These are phyloP conservation scores for Hemicrepidius hirtus DNA, from an alignment of 2,888 invertebrate genomes.

Conservation along the genomic window DNA sequence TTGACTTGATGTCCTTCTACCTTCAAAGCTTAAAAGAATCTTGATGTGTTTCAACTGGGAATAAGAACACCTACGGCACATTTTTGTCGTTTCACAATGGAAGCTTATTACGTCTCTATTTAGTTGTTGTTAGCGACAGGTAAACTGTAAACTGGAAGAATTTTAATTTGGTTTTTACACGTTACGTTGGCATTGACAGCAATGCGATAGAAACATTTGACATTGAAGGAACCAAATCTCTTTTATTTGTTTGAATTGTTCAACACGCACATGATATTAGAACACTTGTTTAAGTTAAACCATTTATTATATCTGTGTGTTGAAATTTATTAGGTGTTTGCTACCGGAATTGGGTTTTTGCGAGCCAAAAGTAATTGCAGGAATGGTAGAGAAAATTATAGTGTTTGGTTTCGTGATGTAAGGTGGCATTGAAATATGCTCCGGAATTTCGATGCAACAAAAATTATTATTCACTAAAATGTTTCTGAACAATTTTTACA, in stretches of 20 bases:
- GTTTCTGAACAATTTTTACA: too few relatives aligned
- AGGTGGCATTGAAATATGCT: not conserved
- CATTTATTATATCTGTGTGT: not conserved
- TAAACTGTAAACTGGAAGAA: not conserved
- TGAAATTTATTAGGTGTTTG: slow-evolving; percentile 5
- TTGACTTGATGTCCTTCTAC: slow-evolving; percentile 36
- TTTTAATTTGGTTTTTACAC: slow-evolving; percentile 2
- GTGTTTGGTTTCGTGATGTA: not conserved
- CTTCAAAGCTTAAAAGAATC: slow-evolving; percentile 28
- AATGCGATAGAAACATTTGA: slow-evolving; percentile 4
- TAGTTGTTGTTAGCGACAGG: slow-evolving; percentile 1
- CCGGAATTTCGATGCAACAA: not conserved
- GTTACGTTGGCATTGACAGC: slow-evolving; percentile 2
- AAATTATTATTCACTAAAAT: too few relatives aligned
- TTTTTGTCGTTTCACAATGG: slow-evolving; percentile 23
- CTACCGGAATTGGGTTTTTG: not conserved
- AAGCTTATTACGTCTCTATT: not conserved
- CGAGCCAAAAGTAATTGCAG: not conserved
- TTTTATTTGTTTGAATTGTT: slow-evolving; percentile 10
- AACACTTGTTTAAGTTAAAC: not conserved
- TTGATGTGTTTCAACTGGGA: slow-evolving; percentile 27
- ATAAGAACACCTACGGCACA: slow-evolving; percentile 27
- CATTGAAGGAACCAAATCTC: slow-evolving; percentile 7
- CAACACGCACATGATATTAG: not conserved
- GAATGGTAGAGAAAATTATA: not conserved